Evolutionary conservation across 2,888 invertebrate species (phyloP), one percentile per base, ranked within the genome.

Genomic region (Colostygia pectinataria): DNA sequence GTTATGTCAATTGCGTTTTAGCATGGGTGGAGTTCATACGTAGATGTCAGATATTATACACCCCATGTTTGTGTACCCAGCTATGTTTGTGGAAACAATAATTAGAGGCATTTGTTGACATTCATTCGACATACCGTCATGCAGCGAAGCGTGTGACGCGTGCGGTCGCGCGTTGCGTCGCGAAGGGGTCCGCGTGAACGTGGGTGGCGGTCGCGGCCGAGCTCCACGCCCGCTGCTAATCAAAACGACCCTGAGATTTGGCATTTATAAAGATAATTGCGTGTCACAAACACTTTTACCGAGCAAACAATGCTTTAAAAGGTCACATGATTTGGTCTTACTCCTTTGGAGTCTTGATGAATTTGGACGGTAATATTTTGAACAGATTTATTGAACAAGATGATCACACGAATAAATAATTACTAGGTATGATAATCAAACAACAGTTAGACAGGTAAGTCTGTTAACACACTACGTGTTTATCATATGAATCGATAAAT

Each of bases 101-200:
- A 13, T 41, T 45, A 45, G 48, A 62, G 27, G 12, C 31, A 34
- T 34, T 25, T 13, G 33, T 49, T 37, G 32, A 28, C 20, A 33
- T 42, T 24, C 10, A 23, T 36, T 20, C 6, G 23, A 55, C 59
- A 63, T 80, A 89, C 89, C 87, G 62, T 89, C 89, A 63, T 83
- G 84, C 60, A 87, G 65, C 13, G 87, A 86, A 38, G 78, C 67
- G 63, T 84, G 85, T 9, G 83, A 80, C 33, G 75, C 67, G 61
- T 83, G 83, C 13, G 93, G 92, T 49, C 95, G 91, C 55, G 94
- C 93, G 71, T 94, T 94, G 57, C 96, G 92, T 50, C 95, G 92
- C 63, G 95, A 96, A 32, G 96, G 95, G 7, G 95, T 94, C 61
- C 96, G 91, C 43, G 94, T 94, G 82, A 96, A 96, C 53, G 93